Percentiles rank a stretch among this genome's conserved stretches.
These are phyloP conservation scores for Cydia amplana DNA, from an alignment of 1,140 invertebrate genomes.

Conservation along the genomic window DNA sequence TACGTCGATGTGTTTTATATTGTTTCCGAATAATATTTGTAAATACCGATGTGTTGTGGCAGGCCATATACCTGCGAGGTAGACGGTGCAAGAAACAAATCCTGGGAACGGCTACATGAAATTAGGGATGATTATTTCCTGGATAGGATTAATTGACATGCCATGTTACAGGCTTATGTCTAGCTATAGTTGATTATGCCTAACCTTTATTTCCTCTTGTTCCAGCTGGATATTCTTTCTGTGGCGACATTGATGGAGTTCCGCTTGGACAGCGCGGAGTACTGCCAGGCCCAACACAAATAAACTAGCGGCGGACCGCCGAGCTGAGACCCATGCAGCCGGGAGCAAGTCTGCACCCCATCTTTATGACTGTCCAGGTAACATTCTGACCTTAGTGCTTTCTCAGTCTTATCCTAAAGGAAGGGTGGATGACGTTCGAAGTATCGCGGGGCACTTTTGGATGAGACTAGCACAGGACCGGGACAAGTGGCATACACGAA, in stretches of 20 bases:
- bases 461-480: too few relatives aligned
- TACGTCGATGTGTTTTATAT: too few relatives aligned
- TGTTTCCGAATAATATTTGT: too few relatives aligned
- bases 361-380: constrained; percentile 43
- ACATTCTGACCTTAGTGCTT: background rate
- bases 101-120: constrained; percentile 19
- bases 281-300: constrained; percentile 98
- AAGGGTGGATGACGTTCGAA: too few relatives aligned
- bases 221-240: constrained; percentile 78
- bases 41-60: background rate
- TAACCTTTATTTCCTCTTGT: constrained; percentile 47
- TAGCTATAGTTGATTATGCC: constrained; percentile 1
- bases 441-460: too few relatives aligned
- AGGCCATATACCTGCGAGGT: background rate
- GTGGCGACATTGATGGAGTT: constrained; percentile 97
- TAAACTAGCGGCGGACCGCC: constrained; percentile 80
- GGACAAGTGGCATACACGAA: too few relatives aligned
- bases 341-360: constrained; percentile 49
- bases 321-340: constrained; percentile 38
- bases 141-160: too few relatives aligned
- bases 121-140: too few relatives aligned
- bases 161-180: constrained; percentile 22
- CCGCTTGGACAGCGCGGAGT: constrained; percentile 96
- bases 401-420: too few relatives aligned
- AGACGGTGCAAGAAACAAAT: background rate